A percentile compares a stretch with the other conserved stretches of the same genome.
Evolutionary conservation across 2,888 invertebrate species (phyloP).

Genomic region (Portevinia maculata): DNA sequence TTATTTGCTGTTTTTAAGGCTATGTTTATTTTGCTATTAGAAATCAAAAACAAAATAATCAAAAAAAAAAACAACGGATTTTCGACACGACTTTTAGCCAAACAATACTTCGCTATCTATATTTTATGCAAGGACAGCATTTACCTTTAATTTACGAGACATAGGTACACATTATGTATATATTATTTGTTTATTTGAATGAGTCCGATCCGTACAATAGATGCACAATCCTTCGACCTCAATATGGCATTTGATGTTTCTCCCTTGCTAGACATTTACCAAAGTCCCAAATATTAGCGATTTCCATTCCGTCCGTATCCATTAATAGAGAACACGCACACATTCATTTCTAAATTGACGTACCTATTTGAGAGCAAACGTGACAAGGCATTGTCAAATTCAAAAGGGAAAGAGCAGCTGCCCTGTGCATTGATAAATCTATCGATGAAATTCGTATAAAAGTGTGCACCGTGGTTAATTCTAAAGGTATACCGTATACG

Average conservation of each 20-base stretch:
- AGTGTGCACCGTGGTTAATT: slow-evolving; percentile 18
- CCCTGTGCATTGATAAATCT: slow-evolving; percentile 39
- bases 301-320: slow-evolving; percentile 25
- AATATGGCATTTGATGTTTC: slow-evolving; percentile 5
- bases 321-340: slow-evolving; percentile 17
- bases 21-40: no score
- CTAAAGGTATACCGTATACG: slow-evolving; percentile 1
- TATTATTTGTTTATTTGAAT: slow-evolving; percentile 5
- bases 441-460: slow-evolving; percentile 28
- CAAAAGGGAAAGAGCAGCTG: slow-evolving; percentile 55
- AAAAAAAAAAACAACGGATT: no score
- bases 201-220: not conserved
- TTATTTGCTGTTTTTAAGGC: no score
- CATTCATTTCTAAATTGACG: slow-evolving; percentile 43
- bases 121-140: slow-evolving; percentile 29
- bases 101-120: slow-evolving; percentile 16
- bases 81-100: not conserved
- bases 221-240: not conserved
- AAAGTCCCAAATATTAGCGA: slow-evolving; percentile 40
- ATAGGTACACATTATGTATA: no score
- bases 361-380: slow-evolving; percentile 10
- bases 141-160: slow-evolving; percentile 21
- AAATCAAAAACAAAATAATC: no score
- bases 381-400: slow-evolving; percentile 42
- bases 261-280: slow-evolving; percentile 1